phyloP scores from a whole-genome alignment of 2,113 vertebrate genomes.

The Cavia porcellus region DNA sequence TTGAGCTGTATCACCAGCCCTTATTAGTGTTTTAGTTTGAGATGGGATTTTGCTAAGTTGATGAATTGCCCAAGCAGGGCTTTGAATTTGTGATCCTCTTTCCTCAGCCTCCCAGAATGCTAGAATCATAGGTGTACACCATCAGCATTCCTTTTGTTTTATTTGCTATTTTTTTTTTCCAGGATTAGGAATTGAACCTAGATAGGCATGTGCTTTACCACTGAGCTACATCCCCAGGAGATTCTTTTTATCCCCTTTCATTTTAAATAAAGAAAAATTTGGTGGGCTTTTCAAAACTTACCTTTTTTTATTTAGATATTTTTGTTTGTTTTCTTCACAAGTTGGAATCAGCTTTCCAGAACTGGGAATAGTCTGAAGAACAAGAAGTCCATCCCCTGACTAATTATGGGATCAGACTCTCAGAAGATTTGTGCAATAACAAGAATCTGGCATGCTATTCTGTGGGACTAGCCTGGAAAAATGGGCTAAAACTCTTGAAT shows the following conservation, averaged over 20 bases:
- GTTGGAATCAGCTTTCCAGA: not conserved
- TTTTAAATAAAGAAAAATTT: not conserved
- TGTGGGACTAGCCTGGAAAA: not conserved
- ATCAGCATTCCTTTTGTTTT: not conserved
- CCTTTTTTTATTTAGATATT: conserved; percentile 39
- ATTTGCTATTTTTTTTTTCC: not conserved
- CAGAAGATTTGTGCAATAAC: conserved; percentile 48
- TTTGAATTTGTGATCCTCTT: not conserved
- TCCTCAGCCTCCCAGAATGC: not conserved
- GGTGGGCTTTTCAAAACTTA: not conserved
- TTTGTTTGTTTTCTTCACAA: conserved; percentile 62
- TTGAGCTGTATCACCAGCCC: not conserved
- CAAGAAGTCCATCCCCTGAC: not conserved
- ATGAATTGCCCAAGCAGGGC: not conserved
- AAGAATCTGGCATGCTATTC: not conserved
- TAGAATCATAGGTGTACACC: not conserved
- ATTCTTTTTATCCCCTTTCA: not conserved
- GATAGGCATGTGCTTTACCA: not conserved
- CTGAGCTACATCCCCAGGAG: not conserved
- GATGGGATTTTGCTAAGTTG: not conserved
- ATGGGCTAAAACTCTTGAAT: not conserved
- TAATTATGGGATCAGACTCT: not conserved
- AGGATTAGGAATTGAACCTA: not conserved
- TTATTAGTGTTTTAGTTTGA: not conserved
- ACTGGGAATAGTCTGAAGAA: not conserved